Evolutionary conservation across 1,140 invertebrate species (phyloP).

Genomic region (Caenorhabditis latens): DNA sequence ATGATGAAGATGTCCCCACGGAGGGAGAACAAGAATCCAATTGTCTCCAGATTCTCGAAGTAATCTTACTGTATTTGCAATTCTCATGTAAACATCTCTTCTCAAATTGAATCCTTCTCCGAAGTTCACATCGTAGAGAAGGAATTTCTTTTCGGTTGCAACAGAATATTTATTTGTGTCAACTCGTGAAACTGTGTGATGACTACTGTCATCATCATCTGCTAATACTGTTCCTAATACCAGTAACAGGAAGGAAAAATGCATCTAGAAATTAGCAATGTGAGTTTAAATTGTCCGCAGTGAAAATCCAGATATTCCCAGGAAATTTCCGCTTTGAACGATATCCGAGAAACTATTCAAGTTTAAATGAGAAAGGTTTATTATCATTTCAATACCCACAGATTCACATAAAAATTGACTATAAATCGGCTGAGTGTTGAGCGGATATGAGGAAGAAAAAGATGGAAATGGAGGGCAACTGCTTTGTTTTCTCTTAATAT

Average conservation of each 20-base stretch:
- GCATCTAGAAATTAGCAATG: not conserved
- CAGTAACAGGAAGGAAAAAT: conserved; percentile 19
- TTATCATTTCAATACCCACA: not conserved
- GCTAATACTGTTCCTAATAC: conserved; percentile 18
- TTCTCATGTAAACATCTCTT: conserved; percentile 92
- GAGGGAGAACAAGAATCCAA: conserved; percentile 84
- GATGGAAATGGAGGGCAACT: not conserved
- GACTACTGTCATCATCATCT: not conserved
- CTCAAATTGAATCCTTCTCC: conserved; percentile 96
- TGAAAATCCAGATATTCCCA: conserved; percentile 18
- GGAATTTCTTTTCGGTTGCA: conserved; percentile 58
- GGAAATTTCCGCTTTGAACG: not conserved
- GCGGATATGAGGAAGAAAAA: not conserved
- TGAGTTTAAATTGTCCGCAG: not conserved
- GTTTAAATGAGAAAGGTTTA: not conserved
- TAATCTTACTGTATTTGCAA: conserved; percentile 86
- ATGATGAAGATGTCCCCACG: conserved; percentile 83
- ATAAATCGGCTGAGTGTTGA: not conserved
- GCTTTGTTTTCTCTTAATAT: not conserved
- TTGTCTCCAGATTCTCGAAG: conserved; percentile 80
- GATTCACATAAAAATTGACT: not conserved
- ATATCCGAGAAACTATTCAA: not conserved
- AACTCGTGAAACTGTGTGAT: conserved; percentile 58
- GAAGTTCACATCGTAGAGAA: conserved; percentile 91
- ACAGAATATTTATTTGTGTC: conserved; percentile 53